Evolutionary conservation across 2,888 invertebrate genomes (phyloP).

Genomic region (Sympetrum striolatum): DNA sequence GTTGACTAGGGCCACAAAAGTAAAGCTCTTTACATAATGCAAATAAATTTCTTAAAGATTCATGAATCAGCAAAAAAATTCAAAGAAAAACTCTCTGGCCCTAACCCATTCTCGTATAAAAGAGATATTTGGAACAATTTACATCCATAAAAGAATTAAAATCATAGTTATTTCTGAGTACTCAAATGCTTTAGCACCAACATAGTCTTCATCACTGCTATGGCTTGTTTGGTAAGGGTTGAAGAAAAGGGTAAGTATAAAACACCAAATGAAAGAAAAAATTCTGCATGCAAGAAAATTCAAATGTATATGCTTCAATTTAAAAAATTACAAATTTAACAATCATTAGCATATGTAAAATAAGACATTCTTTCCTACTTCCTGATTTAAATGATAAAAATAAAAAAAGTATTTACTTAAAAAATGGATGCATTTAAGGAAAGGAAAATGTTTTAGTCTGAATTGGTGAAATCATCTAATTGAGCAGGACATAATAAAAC

Average conservation of each 20-base stretch:
- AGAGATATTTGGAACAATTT: conserved; percentile 29
- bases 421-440: conserved; percentile 45
- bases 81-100: conserved; percentile 47
- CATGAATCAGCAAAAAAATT: conserved; percentile 45
- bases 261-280: neutral
- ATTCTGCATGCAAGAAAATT: neutral
- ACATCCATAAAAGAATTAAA: neutral
- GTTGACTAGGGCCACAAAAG: conserved; percentile 44
- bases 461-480: too few relatives aligned
- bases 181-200: neutral
- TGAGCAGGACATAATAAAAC: too few relatives aligned
- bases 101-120: conserved; percentile 46
- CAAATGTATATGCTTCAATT: neutral
- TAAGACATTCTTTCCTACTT: neutral
- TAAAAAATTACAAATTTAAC: neutral
- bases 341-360: conserved; percentile 18
- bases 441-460: conserved; percentile 35
- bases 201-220: conserved; percentile 17
- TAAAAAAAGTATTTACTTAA: neutral
- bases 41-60: conserved; percentile 23
- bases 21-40: conserved; percentile 44
- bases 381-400: neutral
- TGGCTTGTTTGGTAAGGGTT: neutral
- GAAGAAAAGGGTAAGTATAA: conserved; percentile 8
- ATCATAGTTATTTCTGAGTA: neutral